Evolutionary conservation across 2,113 vertebrate genomes (phyloP), one percentile per base, ranked within the genome.

Genomic region (Thinocorus orbignyianus): DNA sequence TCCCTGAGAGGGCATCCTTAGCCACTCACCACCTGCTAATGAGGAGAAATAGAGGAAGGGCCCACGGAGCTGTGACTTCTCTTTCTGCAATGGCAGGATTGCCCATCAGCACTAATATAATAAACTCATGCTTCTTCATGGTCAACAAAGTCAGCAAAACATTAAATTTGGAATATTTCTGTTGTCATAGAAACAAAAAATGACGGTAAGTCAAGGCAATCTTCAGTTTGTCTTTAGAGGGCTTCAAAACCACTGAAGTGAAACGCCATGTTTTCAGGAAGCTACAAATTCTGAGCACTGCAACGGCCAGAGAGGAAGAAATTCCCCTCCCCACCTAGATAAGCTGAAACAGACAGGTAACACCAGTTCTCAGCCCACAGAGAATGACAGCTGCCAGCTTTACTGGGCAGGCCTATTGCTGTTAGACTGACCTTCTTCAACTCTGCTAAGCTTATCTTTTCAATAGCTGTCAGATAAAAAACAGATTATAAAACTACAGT

Each of bases 121-220:
- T 5, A 52, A 71, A 51, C 5, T 7, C 61, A 28, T 1, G 3
- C 9, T n/a, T 23, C 17, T 70, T 25, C 48, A 49, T 0, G 1
- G 25, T n/a, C 9, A 70, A 66, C 33, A 30, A 49, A 72, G 41
- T 13, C 72, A 88, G 62, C 25, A 66, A 49, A 70, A 55, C n/a
- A 37, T 41, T n/a, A 22, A 12, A 78, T 37, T 18, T 37, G 24
- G 24, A 81, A 4, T 58, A 64, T 46, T 90, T 92, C 2, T 1
- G 4, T 66, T 86, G 82, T 73, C 46, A 44, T 22, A 39, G 19
- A 72, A 90, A 85, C 23, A 51, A 68, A 49, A 71, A 81, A 49
- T 12, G 31, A 39, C 13, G 6, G 8, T 33, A 81, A 66, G 13
- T 76, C 33, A 80, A 58, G 65, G n/a, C 51, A 73, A 76, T 35